A percentile compares a stretch with the other conserved stretches of the same genome.
Evolutionary conservation across 1,140 invertebrate genomes (phyloP).

Genomic region (Drosophila obscura): DNA sequence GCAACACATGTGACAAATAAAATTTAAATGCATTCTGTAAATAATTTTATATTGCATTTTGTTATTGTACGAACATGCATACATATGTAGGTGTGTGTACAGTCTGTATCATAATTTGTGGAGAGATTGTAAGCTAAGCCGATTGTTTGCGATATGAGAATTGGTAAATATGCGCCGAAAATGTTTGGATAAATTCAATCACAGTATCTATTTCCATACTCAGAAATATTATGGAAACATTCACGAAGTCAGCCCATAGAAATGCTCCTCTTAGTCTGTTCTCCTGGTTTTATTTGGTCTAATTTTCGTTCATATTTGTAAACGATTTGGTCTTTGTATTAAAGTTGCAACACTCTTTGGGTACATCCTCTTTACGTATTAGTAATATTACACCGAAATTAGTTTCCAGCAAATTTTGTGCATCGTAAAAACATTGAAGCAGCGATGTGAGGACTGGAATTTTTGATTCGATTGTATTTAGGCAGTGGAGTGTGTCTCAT

Average conservation of each 20-base stretch:
- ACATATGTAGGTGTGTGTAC: not conserved
- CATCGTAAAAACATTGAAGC: conserved; percentile 53
- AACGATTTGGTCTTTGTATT: too few species aligned
- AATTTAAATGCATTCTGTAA: conserved; percentile 74
- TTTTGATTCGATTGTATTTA: conserved; percentile 64
- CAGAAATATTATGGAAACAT: too few species aligned
- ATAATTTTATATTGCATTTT: conserved; percentile 47
- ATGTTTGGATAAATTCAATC: too few species aligned
- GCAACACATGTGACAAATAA: conserved; percentile 72
- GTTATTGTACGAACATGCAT: conserved; percentile 17
- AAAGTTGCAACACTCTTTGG: not conserved
- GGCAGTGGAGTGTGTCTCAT: conserved; percentile 24
- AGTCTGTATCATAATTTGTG: conserved; percentile 20
- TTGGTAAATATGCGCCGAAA: not conserved
- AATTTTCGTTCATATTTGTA: not conserved
- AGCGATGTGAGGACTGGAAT: conserved; percentile 44
- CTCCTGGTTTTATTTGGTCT: too few species aligned
- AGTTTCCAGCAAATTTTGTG: conserved; percentile 44
- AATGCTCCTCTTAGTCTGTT: too few species aligned
- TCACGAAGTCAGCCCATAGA: too few species aligned
- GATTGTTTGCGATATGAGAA: too few species aligned
- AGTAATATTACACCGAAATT: conserved; percentile 63
- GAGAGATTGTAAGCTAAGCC: not conserved
- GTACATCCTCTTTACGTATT: conserved; percentile 28
- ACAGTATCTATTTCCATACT: too few species aligned